phyloP scores from a whole-genome alignment of 1,140 invertebrate species.

The Drosophila oshimai region DNA sequence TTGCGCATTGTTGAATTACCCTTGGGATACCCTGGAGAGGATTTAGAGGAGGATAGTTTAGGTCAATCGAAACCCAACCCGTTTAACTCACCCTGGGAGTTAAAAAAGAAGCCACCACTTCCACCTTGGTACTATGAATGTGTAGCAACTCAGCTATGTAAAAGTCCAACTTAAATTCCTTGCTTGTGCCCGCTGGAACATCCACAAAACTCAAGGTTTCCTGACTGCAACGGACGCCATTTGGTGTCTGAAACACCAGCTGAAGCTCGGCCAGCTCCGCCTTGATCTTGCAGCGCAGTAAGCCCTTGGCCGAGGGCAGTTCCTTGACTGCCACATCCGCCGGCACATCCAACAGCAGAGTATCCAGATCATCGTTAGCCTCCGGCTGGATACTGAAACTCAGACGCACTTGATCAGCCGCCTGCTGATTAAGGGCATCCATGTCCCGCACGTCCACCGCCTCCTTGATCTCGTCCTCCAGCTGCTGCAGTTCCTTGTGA shows the following conservation, averaged over 20 bases:
- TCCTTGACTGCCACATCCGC: conserved; percentile 74
- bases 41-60: background rate
- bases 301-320: conserved; percentile 55
- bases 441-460: conserved; percentile 72
- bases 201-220: conserved; percentile 62
- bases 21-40: conserved; percentile 63
- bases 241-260: conserved; percentile 49
- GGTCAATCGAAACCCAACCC: background rate
- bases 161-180: conserved; percentile 59
- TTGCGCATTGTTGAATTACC: conserved; percentile 56
- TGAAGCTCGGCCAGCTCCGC: conserved; percentile 68
- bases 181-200: conserved; percentile 40
- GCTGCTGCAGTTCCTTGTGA: conserved; percentile 73
- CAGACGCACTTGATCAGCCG: conserved; percentile 67
- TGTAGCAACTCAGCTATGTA: conserved; percentile 68
- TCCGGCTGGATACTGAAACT: conserved; percentile 53
- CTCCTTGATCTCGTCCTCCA: conserved; percentile 81
- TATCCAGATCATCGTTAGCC: conserved; percentile 59
- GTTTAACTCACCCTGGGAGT: conserved; percentile 47
- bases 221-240: conserved; percentile 62
- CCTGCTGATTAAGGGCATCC: conserved; percentile 70
- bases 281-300: conserved; percentile 52
- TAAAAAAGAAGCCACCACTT: conserved; percentile 68
- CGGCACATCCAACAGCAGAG: conserved; percentile 63
- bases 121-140: conserved; percentile 53